These are phyloP conservation scores for Drosophila kanapiae DNA, from an alignment of 1,140 invertebrate species.

Conservation along the genomic window DNA sequence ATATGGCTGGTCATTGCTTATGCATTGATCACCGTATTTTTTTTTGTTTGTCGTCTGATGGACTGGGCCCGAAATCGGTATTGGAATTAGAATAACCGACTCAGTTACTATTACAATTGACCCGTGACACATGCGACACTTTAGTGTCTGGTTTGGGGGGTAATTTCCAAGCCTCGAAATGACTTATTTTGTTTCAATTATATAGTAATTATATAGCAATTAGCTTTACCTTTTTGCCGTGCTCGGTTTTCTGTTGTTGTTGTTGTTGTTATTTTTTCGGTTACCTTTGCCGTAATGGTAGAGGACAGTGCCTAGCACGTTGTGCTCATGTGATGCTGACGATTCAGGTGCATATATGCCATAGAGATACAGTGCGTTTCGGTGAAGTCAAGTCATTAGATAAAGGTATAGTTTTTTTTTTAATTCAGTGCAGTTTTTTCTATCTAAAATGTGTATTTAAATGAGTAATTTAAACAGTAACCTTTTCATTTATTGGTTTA, in stretches of 20 bases:
- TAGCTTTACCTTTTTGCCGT: conserved; percentile 51
- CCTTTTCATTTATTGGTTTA: not conserved
- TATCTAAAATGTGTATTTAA: not conserved
- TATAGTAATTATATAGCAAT: conserved; percentile 76
- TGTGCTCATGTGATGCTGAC: conserved; percentile 61
- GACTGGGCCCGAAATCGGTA: conserved; percentile 20
- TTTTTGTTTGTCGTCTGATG: conserved; percentile 29
- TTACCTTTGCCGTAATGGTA: conserved; percentile 22
- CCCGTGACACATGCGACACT: conserved; percentile 55
- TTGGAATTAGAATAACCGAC: conserved; percentile 22
- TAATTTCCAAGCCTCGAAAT: conserved; percentile 59
- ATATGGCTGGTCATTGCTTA: conserved; percentile 76
- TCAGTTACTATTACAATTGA: conserved; percentile 50
- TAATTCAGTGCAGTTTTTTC: not conserved
- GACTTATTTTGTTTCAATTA: conserved; percentile 60
- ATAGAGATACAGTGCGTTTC: conserved; percentile 10
- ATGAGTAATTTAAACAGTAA: not conserved
- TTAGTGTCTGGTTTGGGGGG: conserved; percentile 34
- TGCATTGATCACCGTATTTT: conserved; percentile 73
- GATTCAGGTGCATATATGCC: conserved; percentile 8
- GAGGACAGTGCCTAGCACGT: conserved; percentile 28
- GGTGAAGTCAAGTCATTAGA: not conserved
- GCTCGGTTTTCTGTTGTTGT: conserved; percentile 21
- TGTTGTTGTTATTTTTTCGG: not conserved
- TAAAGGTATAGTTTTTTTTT: too few species aligned